Evolutionary conservation across 2,888 invertebrate genomes (phyloP).

Genomic region (Epsilonema sp.): DNA sequence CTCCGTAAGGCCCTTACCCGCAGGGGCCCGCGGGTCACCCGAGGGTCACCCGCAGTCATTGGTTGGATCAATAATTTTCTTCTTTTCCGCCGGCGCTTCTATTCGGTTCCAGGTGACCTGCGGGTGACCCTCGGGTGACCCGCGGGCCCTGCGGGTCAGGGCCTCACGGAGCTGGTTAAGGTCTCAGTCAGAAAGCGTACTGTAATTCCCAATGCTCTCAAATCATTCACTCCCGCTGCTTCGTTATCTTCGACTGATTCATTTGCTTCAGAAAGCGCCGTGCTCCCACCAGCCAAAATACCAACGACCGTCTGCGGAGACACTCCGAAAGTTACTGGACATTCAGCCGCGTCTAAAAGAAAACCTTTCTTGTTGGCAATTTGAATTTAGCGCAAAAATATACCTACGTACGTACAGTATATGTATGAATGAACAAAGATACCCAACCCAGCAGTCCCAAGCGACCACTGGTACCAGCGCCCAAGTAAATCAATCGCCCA

Average conservation of each 20-base stretch:
- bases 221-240: neutral
- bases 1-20: no score
- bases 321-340: neutral
- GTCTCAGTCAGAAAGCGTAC: neutral
- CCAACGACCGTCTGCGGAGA: neutral
- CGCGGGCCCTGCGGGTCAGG: no score
- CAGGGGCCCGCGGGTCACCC: no score
- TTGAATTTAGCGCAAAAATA: no score
- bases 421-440: neutral
- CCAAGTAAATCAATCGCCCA: conserved; percentile 18
- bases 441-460: conserved; percentile 14
- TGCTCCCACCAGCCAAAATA: neutral
- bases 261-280: neutral
- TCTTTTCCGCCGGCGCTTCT: no score
- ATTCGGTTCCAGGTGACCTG: no score
- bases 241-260: neutral
- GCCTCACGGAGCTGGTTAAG: neutral
- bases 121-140: no score
- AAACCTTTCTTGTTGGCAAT: no score
- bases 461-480: conserved; percentile 18
- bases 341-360: neutral
- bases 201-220: neutral
- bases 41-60: no score
- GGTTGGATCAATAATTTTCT: no score
- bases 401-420: neutral